These are phyloP conservation scores for Sebastes vulpes DNA, from an alignment of 2,797 vertebrate species.

Conservation along the genomic window DNA sequence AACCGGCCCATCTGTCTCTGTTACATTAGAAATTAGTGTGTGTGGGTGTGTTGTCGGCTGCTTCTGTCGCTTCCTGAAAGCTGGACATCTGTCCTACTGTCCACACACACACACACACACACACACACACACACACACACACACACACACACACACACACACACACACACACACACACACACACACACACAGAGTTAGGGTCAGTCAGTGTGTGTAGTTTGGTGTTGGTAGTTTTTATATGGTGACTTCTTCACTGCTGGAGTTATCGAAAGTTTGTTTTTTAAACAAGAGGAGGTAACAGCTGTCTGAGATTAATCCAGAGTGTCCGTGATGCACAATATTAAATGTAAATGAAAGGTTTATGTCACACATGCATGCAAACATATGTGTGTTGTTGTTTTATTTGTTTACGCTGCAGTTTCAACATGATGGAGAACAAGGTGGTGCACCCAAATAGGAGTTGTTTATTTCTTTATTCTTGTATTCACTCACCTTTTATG, in stretches of 20 bases:
- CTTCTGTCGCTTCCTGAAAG: slow-evolving; percentile 15
- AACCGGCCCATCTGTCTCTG: slow-evolving; percentile 50
- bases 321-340: neutral
- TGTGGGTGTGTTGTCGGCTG: slow-evolving; percentile 8
- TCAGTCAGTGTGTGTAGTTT: neutral
- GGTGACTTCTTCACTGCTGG: neutral
- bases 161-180: neutral
- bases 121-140: too few relatives aligned
- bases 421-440: too few relatives aligned
- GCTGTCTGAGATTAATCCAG: neutral
- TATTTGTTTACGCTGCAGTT: too few relatives aligned
- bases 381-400: neutral
- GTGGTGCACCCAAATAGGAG: neutral
- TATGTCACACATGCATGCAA: neutral
- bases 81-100: slow-evolving; percentile 44
- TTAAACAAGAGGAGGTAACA: too few relatives aligned
- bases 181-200: neutral
- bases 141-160: neutral
- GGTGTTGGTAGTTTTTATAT: neutral
- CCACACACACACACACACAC: neutral
- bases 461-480: neutral
- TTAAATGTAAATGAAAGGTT: neutral
- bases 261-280: neutral
- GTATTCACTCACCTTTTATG: neutral
- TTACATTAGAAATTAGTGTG: slow-evolving; percentile 42